These are phyloP conservation scores for Smittia aterrima DNA, from an alignment of 2,888 invertebrate species.

Conservation along the genomic window DNA sequence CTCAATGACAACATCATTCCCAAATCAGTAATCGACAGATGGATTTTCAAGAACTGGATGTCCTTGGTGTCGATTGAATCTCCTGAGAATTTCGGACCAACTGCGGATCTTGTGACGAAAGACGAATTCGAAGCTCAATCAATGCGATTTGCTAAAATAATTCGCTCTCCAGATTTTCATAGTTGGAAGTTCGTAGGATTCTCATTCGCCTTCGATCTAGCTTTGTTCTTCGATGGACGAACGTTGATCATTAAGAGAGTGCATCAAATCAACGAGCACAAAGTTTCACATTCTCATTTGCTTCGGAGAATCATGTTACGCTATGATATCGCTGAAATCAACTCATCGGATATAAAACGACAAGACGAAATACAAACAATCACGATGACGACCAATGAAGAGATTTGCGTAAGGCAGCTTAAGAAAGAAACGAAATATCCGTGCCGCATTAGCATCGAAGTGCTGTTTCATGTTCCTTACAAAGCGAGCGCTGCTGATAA, in stretches of 20 bases:
- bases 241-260: constrained; percentile 29
- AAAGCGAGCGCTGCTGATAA: constrained; percentile 8
- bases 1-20: constrained; percentile 27
- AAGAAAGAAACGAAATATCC: constrained; percentile 28
- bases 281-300: constrained; percentile 19
- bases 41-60: constrained; percentile 29
- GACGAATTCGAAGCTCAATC: constrained; percentile 14
- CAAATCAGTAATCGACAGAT: not conserved
- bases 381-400: constrained; percentile 28
- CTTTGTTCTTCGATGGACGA: constrained; percentile 32
- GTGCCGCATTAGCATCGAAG: constrained; percentile 25
- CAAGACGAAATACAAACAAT: constrained; percentile 22
- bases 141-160: constrained; percentile 29
- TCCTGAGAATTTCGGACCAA: constrained; percentile 29
- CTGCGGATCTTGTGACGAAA: not conserved
- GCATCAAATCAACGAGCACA: constrained; percentile 31
- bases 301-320: constrained; percentile 23
- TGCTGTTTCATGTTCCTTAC: constrained; percentile 29
- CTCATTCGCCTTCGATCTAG: constrained; percentile 24
- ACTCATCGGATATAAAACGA: not conserved
- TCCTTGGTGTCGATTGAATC: constrained; percentile 29
- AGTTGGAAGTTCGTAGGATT: constrained; percentile 31
- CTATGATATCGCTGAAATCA: constrained; percentile 16
- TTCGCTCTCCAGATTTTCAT: constrained; percentile 21
- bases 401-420: constrained; percentile 16